These are phyloP conservation scores for Labia minor DNA, from an alignment of 2,888 invertebrate genomes.

Conservation along the genomic window DNA sequence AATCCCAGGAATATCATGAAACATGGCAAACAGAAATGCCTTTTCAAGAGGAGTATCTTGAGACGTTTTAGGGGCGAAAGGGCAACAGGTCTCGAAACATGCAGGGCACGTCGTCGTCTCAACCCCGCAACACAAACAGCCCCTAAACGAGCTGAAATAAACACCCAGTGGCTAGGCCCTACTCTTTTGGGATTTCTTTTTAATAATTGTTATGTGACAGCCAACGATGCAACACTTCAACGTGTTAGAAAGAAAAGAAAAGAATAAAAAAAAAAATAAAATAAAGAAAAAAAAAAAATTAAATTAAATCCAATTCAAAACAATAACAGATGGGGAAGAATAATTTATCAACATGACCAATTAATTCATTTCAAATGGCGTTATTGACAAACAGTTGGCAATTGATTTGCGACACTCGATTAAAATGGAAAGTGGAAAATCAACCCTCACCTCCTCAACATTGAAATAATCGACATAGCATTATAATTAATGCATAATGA, in stretches of 20 bases:
- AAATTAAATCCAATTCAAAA: too few relatives aligned
- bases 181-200: not conserved
- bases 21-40: slow-evolving; percentile 1
- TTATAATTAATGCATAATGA: not conserved
- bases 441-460: too few relatives aligned
- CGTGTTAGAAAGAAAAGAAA: too few relatives aligned
- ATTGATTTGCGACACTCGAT: too few relatives aligned
- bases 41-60: slow-evolving; percentile 1
- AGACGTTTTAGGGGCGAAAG: slow-evolving; percentile 8
- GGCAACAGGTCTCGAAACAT: slow-evolving; percentile 7
- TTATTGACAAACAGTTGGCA: too few relatives aligned
- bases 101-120: slow-evolving; percentile 13
- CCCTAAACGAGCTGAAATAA: slow-evolving; percentile 1
- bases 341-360: too few relatives aligned
- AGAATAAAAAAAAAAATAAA: too few relatives aligned
- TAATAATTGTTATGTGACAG: slow-evolving; percentile 2
- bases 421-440: not conserved
- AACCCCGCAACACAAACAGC: not conserved
- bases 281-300: too few relatives aligned
- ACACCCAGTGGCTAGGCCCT: not conserved
- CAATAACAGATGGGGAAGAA: too few relatives aligned
- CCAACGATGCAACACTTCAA: not conserved
- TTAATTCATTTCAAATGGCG: too few relatives aligned
- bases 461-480: too few relatives aligned
- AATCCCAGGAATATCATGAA: slow-evolving; percentile 6